phyloP scores from a whole-genome alignment of 2,797 vertebrate species.

The Danio albolineatus region DNA sequence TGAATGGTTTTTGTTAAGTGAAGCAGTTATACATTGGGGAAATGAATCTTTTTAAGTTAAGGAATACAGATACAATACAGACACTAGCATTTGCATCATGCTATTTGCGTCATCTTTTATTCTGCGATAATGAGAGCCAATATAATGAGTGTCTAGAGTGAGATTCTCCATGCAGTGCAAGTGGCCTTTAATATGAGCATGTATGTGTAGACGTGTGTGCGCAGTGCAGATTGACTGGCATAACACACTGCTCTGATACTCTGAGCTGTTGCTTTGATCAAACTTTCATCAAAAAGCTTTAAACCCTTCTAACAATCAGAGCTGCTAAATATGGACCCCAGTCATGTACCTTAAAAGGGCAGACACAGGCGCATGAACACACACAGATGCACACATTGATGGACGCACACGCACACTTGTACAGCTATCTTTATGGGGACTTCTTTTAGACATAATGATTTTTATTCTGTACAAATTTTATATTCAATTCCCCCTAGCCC shows the following conservation, averaged over 20 bases:
- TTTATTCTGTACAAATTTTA: no score
- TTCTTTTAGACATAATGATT: no score
- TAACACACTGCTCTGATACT: conserved; percentile 21
- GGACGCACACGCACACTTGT: conserved; percentile 6
- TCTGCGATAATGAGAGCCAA: neutral
- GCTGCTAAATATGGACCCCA: conserved; percentile 59
- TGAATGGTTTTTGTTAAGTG: neutral
- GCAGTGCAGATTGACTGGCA: conserved; percentile 30
- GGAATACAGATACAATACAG: neutral
- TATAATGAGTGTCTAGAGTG: neutral
- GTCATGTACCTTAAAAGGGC: conserved; percentile 56
- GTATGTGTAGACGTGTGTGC: conserved; percentile 39
- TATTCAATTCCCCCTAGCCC: no score
- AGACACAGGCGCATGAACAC: conserved; percentile 25
- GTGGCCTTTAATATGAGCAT: conserved; percentile 52
- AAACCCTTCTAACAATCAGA: conserved; percentile 62
- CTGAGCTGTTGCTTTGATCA: conserved; percentile 62
- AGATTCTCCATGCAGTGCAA: neutral
- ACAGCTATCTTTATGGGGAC: no score
- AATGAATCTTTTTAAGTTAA: neutral
- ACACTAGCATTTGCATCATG: neutral
- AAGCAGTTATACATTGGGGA: neutral
- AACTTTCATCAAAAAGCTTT: conserved; percentile 64
- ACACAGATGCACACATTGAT: conserved; percentile 29
- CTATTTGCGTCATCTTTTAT: neutral